phyloP scores from a whole-genome alignment of 1,140 invertebrate species.

The Penaeus chinensis region DNA sequence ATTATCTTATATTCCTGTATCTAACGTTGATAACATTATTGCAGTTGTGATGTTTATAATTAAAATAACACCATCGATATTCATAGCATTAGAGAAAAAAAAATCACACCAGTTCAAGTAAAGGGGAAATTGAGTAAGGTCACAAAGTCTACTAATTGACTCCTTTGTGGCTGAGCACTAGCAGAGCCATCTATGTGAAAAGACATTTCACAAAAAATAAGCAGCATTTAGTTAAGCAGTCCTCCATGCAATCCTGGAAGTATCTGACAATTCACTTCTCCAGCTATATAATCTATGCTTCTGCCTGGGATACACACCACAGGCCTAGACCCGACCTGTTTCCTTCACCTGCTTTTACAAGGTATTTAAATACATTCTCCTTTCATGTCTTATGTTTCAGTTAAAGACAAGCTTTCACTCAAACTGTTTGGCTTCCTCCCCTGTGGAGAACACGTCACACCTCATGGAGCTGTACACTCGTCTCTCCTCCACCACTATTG shows the following conservation, averaged over 20 bases:
- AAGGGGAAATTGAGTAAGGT: no score
- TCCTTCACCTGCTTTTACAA: slow-evolving; percentile 28
- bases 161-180: no score
- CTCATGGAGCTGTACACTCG: not conserved
- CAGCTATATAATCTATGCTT: not conserved
- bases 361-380: not conserved
- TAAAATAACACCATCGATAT: no score
- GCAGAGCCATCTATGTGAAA: not conserved
- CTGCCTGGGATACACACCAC: no score
- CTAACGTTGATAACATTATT: not conserved
- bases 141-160: no score
- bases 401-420: not conserved
- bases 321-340: not conserved
- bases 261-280: not conserved
- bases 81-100: no score
- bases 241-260: not conserved
- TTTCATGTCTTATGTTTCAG: not conserved
- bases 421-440: not conserved
- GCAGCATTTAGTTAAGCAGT: not conserved
- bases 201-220: not conserved
- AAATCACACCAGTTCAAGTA: no score
- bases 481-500: not conserved
- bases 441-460: no score
- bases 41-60: not conserved
- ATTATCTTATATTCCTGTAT: no score